Conservation (phyloP, 2,113 vertebrate species). For the Anarhynchus alexandrinus region DNA sequence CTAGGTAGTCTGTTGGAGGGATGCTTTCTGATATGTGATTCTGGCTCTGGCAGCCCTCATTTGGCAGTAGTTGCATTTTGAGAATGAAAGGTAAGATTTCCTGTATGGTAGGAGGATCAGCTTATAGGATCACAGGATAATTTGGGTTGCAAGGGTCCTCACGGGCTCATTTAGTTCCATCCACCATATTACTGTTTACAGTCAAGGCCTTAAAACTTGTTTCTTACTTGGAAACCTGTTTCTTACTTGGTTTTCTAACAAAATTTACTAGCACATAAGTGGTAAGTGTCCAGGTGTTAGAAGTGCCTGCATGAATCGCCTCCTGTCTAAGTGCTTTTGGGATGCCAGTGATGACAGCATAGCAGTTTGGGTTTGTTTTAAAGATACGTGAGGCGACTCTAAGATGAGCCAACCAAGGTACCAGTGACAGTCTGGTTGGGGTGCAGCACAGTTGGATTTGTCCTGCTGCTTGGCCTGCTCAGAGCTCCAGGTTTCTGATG, state of each 20-base stretch:
- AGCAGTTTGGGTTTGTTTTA: background rate
- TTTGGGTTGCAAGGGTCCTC: background rate
- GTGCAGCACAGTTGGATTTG: background rate
- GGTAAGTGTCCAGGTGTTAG: background rate
- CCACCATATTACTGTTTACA: background rate
- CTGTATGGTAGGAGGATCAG: background rate
- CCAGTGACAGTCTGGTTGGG: background rate
- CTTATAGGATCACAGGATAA: background rate
- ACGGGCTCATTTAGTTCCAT: background rate
- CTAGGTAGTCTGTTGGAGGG: background rate
- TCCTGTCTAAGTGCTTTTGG: background rate
- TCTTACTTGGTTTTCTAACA: background rate
- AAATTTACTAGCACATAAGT: background rate
- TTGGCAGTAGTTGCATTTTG: background rate
- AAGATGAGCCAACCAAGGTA: background rate
- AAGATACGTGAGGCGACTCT: background rate
- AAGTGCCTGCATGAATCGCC: background rate
- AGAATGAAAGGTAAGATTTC: background rate
- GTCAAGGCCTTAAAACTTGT: background rate
- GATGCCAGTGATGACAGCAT: background rate
- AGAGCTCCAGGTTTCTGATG: background rate
- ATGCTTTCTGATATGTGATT: background rate
- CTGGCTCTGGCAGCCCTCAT: background rate
- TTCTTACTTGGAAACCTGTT: background rate
- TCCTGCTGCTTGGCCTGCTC: background rate